Conservation (phyloP, 2,888 invertebrate genomes). For the Ramazzottius varieornatus region DNA sequence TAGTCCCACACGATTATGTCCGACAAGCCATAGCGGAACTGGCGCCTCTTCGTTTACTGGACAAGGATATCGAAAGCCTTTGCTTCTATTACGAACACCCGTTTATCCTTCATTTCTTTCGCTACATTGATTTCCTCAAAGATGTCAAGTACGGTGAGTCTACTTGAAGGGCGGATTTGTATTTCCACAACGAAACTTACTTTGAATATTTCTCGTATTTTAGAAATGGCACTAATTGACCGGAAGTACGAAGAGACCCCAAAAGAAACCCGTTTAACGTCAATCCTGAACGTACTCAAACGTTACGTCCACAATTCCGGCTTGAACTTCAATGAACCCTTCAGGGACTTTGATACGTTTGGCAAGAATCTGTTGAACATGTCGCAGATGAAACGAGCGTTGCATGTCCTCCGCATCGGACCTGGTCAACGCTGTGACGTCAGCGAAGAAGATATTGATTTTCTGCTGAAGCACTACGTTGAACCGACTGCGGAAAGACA, state of each 20-base stretch:
- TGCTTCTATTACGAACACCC: conserved; percentile 1
- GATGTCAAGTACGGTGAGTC: neutral
- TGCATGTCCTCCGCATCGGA: neutral
- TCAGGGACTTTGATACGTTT: neutral
- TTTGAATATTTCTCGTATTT: neutral
- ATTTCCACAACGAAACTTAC: neutral
- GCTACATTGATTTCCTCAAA: neutral
- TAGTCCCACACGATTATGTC: neutral
- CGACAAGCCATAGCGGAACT: neutral
- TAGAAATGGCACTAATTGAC: neutral
- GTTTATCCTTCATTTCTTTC: neutral
- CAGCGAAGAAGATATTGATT: neutral
- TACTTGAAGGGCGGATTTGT: neutral
- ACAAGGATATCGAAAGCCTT: neutral
- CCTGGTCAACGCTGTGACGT: neutral
- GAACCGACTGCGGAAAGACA: neutral
- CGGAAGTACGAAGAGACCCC: neutral
- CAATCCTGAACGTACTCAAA: neutral
- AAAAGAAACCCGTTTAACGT: neutral
- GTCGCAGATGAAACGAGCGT: neutral
- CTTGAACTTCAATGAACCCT: neutral
- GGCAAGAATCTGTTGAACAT: neutral
- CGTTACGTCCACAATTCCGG: neutral
- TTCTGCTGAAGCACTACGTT: neutral
- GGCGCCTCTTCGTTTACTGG: neutral